Base-by-base conservation (phyloP, 2,888 invertebrate genomes). In the Anoncus sp. region DNA sequence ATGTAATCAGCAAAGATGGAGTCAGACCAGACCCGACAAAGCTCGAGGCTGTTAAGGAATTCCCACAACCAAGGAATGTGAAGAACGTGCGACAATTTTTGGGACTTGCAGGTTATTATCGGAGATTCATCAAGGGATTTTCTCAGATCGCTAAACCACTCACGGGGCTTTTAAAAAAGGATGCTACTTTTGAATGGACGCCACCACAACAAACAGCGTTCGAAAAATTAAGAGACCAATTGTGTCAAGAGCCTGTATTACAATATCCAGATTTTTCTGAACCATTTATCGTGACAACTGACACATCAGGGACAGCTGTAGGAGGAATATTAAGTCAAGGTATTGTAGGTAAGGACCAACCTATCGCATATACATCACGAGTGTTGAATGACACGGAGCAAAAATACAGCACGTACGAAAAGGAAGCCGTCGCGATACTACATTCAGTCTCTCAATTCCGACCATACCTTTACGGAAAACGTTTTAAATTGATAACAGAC, bases 281-380 rank as follows among this genome's bases (percentile, higher is more conserved):
- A 40, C 66, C 59, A 1, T 74, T 57, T 20, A 43, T 65, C 9
- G 18, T 74, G 18, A 51, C 57, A 3, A 60, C 60, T 2, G 67
- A 73, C 18, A 65, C 65, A 2, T 73, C 73, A 1, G 55, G 53
- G 10, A 24, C 55, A 1, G 74, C 57, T 16, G 35, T 74, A 24
- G 66, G 66, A n/a, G 66, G 31, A 66, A 35, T 74, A 1, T 59
- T 74, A 38, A 57, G 38, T 9, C 74, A 74, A 9, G 74, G 59
- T 20, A 22, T 57, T 27, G 45, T 71, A 24, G 62, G 71, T 1
- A 51, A 62, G n/a, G 71, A 71, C 12, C 49, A 38, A 38, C 51
- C 71, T 3, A 71, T 62, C 5, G 60, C 71, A 2, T 70, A 70
- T n/a, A 24, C 24, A 16, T 70, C 60, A 0, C 5, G 53, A 9